Evolutionary conservation across 2,113 vertebrate genomes (phyloP).

Genomic region (Macrotus californicus): DNA sequence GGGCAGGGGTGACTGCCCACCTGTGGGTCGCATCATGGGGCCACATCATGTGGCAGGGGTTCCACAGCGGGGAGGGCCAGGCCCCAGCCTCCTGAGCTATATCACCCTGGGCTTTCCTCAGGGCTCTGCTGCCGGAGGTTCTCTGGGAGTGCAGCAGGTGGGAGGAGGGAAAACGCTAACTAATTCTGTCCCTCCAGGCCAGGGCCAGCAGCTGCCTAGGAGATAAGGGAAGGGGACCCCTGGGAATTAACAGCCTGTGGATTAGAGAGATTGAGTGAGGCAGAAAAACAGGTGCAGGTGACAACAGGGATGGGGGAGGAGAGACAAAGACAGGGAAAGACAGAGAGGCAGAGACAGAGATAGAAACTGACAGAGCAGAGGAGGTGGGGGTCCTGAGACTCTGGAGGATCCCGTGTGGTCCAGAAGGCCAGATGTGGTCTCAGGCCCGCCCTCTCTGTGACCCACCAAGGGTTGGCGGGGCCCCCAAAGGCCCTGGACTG

Average conservation of each 20-base stretch:
- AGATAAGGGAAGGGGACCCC: background rate
- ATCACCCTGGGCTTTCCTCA: background rate
- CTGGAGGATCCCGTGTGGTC: fast-evolving
- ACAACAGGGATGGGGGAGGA: background rate
- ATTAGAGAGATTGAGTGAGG: background rate
- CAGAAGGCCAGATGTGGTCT: background rate
- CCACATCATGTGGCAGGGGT: background rate
- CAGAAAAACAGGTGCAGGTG: conserved; percentile 52
- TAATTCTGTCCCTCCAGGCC: background rate
- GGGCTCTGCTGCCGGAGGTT: background rate
- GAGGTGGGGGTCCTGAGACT: background rate
- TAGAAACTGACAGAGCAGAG: background rate
- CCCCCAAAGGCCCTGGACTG: background rate
- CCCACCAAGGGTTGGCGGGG: too few species aligned
- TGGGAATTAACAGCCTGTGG: conserved; percentile 44
- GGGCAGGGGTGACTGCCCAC: background rate
- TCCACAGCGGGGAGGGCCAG: too few species aligned
- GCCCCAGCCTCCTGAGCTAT: background rate
- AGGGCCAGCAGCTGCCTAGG: background rate
- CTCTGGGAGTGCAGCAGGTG: fast-evolving
- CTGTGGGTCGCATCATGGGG: background rate
- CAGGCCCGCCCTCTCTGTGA: background rate
- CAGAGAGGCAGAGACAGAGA: background rate
- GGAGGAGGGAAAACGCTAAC: background rate
- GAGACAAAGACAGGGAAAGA: background rate